Evolutionary conservation across 2,888 invertebrate genomes (phyloP), one percentile per base, ranked within the genome.

Genomic region (Timema podura): DNA sequence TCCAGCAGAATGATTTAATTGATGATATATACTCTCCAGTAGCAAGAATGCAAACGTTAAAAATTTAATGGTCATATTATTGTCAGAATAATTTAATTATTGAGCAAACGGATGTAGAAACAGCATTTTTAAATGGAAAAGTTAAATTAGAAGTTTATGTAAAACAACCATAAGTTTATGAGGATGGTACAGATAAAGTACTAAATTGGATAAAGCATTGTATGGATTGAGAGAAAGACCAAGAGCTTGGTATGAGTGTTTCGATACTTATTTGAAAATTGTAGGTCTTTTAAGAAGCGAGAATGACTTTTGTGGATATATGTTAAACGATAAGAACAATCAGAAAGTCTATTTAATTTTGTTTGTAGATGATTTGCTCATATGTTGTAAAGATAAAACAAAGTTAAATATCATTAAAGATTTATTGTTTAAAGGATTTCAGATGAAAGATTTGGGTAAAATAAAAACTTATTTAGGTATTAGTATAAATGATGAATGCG

Each of bases 401-500:
- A 51, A 51, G 51, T 51, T 51, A 2, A 64, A 47, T 30, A n/a
- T 44, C 8, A n/a, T 51, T 13, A 30, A 44, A 70, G 6, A 15
- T n/a, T n/a, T 68, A 61, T 13, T 46, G n/a, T 71, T 57, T 64
- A 13, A 61, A 47, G n/a, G 51, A 13, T 51, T 51, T 51, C 51
- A 51, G 51, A 51, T 51, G 51, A 51, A 51, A 51, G 51, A 49
- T 57, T 6, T 47, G 48, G 13, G 13, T 11, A 67, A 70, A 51
- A 54, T 70, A 9, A 47, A 30, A 9, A 11, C 7, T 7, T 59
- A 72, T 75, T 30, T 11, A 68, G 30, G 30, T 30, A 30, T 30
- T 30, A 30, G 3, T 2, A 30, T 30, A 30, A 30, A 30, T 30
- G 1, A 30, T 30, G 30, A 30, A 30, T 30, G 30, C 3, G 30